Evolutionary conservation across 2,113 vertebrate genomes (phyloP), one percentile per base, ranked within the genome.

Genomic region (Zosterops hypoxanthus): DNA sequence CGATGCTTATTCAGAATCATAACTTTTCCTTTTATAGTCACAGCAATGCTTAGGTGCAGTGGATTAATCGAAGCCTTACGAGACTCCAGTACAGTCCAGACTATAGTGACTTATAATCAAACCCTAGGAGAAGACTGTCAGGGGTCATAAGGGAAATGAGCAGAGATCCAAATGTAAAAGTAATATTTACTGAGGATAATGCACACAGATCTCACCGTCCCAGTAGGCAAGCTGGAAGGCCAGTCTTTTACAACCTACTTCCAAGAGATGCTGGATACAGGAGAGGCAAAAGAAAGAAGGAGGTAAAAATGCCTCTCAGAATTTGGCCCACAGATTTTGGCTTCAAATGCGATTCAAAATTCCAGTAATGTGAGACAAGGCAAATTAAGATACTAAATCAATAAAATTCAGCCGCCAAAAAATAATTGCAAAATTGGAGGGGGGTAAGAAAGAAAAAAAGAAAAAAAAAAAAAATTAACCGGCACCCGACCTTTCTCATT

Each of bases 11-110:
- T 98, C 97, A 94, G 96, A 97, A 95, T 95, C 59, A 94, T 95
- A 96, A 97, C 92, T 95, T 97, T 95, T 96, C 88, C 97, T 97
- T 97, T 98, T 95, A 96, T 93, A 97, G 97, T 82, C 57, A 31
- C 73, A 78, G 77, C 87, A 97, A 95, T 92, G 93, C 88, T 95
- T 93, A 97, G 97, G 91, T 94, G 79, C 50, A 2, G 66, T 70
- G 91, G 94, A 96, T 97, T 97, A 96, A 98, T 95, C 85, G 81
- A 97, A 97, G 90, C 59, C 94, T 60, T 69, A 52, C 64, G 86
- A 96, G 65, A 49, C 81, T 96, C 88, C 56, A 95, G 89, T 70
- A 90, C 28, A 16, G 93, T 90, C 78, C 94, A 94, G 64, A 64
- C 72, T 91, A 41, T 5, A 70, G 70, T 22, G 46, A 70, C 84